Percentiles rank a stretch among this genome's conserved stretches.
phyloP scores from a whole-genome alignment of 2,113 vertebrate genomes.

The Sisor rabdophorus region DNA sequence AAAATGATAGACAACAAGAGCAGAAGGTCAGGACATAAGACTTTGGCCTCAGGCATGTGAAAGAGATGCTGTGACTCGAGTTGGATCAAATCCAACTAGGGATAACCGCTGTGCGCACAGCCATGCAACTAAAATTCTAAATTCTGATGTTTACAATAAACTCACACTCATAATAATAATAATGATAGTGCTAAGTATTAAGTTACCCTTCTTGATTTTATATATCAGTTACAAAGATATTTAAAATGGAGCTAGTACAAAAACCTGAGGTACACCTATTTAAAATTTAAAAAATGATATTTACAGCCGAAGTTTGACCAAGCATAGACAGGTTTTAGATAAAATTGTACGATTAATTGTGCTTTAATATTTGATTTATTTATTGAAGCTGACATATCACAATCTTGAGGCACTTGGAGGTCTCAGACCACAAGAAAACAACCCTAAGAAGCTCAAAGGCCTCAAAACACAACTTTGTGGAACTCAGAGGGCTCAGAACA shows the following conservation, averaged over 20 bases:
- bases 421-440: too few species aligned
- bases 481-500: too few species aligned
- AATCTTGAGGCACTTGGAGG: too few species aligned
- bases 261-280: conserved; percentile 6
- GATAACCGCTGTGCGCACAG: conserved; percentile 14
- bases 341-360: not conserved
- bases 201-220: not conserved
- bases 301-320: not conserved
- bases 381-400: not conserved
- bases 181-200: too few species aligned
- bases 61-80: conserved; percentile 37
- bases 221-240: not conserved
- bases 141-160: not conserved
- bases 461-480: too few species aligned
- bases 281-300: not conserved
- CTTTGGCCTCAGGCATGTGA: conserved; percentile 22
- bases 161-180: conserved; percentile 30
- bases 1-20: conserved; percentile 26
- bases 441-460: too few species aligned
- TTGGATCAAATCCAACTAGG: conserved; percentile 58
- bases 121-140: not conserved
- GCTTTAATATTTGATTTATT: not conserved
- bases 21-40: conserved; percentile 27
- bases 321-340: not conserved
- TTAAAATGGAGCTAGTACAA: not conserved